phyloP scores from a whole-genome alignment of 2,797 vertebrate genomes.

The Pangasius larnaudii region DNA sequence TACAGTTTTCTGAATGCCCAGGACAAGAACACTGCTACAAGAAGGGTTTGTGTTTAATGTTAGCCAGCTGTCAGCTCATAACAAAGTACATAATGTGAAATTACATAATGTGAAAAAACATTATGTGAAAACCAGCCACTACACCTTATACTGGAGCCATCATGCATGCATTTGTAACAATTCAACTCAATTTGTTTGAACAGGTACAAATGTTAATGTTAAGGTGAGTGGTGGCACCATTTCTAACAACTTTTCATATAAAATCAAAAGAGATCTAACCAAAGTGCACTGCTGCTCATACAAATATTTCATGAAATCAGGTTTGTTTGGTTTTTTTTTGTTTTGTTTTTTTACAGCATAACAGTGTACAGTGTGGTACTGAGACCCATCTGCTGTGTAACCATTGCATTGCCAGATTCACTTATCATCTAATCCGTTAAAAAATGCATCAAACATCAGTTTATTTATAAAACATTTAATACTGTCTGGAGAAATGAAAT shows the following conservation, averaged over 20 bases:
- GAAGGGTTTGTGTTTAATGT: background rate
- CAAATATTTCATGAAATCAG: background rate
- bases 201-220: background rate
- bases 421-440: background rate
- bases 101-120: background rate
- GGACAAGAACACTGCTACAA: background rate
- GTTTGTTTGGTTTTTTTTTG: no score
- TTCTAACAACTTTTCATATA: background rate
- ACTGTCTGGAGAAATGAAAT: background rate
- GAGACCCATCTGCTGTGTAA: slow-evolving; percentile 8
- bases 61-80: background rate
- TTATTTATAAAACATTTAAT: slow-evolving; percentile 22
- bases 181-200: background rate
- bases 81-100: background rate
- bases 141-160: background rate
- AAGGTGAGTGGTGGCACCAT: background rate
- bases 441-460: background rate
- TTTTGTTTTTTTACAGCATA: background rate
- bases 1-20: background rate
- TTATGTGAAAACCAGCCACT: background rate
- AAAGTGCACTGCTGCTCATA: background rate
- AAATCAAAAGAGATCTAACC: background rate
- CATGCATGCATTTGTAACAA: background rate
- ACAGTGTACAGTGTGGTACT: background rate
- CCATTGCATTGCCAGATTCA: background rate